Percentiles rank a stretch among this genome's conserved stretches.
Conservation (phyloP, 1,140 invertebrate species). For the Lordiphosa clarofinis region DNA sequence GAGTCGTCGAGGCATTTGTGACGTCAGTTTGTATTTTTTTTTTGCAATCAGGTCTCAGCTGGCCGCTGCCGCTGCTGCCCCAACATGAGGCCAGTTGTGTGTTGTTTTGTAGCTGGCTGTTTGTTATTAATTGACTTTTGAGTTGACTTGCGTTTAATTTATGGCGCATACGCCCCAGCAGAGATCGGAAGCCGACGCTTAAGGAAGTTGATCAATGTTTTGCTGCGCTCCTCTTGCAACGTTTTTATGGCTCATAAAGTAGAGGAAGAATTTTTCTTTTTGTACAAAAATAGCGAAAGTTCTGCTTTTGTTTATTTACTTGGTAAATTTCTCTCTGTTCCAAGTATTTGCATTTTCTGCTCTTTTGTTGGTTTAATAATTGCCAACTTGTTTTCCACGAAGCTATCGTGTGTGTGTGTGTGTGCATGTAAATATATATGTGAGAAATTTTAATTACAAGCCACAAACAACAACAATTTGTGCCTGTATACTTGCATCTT, state of each 20-base stretch:
- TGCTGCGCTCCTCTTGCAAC: constrained; percentile 7
- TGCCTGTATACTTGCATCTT: constrained; percentile 25
- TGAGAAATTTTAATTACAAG: constrained; percentile 69
- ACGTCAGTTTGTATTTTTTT: constrained; percentile 24
- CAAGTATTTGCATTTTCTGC: constrained; percentile 38
- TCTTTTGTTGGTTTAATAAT: constrained; percentile 51
- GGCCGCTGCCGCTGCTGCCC: constrained; percentile 21
- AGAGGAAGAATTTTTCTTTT: constrained; percentile 19
- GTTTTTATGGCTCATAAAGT: constrained; percentile 73
- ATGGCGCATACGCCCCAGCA: constrained; percentile 68
- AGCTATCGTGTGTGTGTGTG: constrained; percentile 31
- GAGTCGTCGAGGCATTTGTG: constrained; percentile 24
- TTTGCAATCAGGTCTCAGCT: constrained; percentile 7
- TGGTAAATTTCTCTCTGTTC: constrained; percentile 21
- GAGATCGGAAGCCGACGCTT: constrained; percentile 61
- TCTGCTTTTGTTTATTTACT: constrained; percentile 40
- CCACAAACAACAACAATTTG: constrained; percentile 42
- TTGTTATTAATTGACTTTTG: constrained; percentile 76
- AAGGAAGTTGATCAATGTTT: constrained; percentile 57
- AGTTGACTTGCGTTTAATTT: constrained; percentile 75
- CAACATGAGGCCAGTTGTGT: constrained; percentile 15
- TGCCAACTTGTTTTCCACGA: constrained; percentile 70
- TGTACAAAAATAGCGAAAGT: constrained; percentile 10
- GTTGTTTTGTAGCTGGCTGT: constrained; percentile 22
- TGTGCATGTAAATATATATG: constrained; percentile 61